Evolutionary conservation across 2,113 vertebrate genomes (phyloP).

Genomic region (Gymnocephalus cernua): DNA sequence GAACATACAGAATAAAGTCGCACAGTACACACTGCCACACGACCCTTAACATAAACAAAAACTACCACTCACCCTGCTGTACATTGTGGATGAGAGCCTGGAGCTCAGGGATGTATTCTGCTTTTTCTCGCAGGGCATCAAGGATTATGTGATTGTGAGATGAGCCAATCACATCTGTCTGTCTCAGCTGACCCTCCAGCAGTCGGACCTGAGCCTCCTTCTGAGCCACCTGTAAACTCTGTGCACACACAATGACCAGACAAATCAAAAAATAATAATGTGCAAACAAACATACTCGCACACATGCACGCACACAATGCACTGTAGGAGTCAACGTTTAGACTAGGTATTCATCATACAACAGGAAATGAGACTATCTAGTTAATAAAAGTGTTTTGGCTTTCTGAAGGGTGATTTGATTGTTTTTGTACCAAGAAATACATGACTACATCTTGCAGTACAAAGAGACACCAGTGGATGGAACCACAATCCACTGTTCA

Average conservation of each 20-base stretch:
- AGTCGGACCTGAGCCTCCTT: conserved; percentile 95
- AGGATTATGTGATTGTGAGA: conserved; percentile 94
- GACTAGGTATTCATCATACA: neutral
- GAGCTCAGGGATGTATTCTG: conserved; percentile 91
- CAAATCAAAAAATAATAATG: neutral
- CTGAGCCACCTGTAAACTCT: conserved; percentile 97
- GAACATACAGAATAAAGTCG: neutral
- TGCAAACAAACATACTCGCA: conserved; percentile 1
- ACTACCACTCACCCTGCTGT: conserved; percentile 89
- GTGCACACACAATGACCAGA: neutral
- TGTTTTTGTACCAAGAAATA: neutral
- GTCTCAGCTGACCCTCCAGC: conserved; percentile 93
- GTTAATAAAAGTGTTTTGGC: neutral
- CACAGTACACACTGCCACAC: neutral
- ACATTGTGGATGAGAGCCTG: conserved; percentile 95
- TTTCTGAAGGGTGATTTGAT: neutral
- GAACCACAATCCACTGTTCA: neutral
- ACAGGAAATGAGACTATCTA: neutral
- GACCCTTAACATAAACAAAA: neutral
- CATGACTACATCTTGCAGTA: neutral
- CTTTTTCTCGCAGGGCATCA: conserved; percentile 93
- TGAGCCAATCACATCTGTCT: conserved; percentile 89
- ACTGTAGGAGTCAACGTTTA: neutral
- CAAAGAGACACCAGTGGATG: conserved; percentile 42
- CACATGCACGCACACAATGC: neutral